Evolutionary conservation across 2,797 vertebrate genomes (phyloP).

Genomic region (Spondyliosoma cantharus): DNA sequence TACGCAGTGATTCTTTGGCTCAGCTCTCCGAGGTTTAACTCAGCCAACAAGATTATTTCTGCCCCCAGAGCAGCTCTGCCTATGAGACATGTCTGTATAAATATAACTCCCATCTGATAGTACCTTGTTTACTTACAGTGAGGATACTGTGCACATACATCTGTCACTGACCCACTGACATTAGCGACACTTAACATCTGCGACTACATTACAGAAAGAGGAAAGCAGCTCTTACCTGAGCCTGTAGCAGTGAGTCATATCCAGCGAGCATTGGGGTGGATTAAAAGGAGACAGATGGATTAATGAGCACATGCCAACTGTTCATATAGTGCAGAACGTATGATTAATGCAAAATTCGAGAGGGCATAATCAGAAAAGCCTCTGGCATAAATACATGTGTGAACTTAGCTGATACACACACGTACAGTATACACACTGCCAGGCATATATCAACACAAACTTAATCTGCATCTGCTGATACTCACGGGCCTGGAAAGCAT

Average conservation of each 20-base stretch:
- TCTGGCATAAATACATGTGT: conserved; percentile 54
- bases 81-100: conserved; percentile 30
- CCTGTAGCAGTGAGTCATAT: conserved; percentile 74
- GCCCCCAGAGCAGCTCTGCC: conserved; percentile 33
- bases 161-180: conserved; percentile 58
- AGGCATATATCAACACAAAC: conserved; percentile 35
- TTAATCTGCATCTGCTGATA: conserved; percentile 57
- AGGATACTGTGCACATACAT: conserved; percentile 42
- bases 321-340: conserved; percentile 62
- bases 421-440: not conserved
- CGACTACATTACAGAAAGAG: conserved; percentile 37
- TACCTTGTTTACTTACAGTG: conserved; percentile 47
- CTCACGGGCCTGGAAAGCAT: conserved; percentile 48
- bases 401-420: conserved; percentile 23
- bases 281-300: conserved; percentile 72
- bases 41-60: conserved; percentile 56
- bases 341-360: conserved; percentile 69
- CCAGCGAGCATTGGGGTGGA: conserved; percentile 53
- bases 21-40: conserved; percentile 61
- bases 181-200: conserved; percentile 56
- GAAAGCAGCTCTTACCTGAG: conserved; percentile 83
- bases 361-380: conserved; percentile 64
- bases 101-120: conserved; percentile 41
- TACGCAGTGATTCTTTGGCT: conserved; percentile 42
- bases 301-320: conserved; percentile 70